phyloP scores from a whole-genome alignment of 1,140 invertebrate species.

The Leptinotarsa texana region DNA sequence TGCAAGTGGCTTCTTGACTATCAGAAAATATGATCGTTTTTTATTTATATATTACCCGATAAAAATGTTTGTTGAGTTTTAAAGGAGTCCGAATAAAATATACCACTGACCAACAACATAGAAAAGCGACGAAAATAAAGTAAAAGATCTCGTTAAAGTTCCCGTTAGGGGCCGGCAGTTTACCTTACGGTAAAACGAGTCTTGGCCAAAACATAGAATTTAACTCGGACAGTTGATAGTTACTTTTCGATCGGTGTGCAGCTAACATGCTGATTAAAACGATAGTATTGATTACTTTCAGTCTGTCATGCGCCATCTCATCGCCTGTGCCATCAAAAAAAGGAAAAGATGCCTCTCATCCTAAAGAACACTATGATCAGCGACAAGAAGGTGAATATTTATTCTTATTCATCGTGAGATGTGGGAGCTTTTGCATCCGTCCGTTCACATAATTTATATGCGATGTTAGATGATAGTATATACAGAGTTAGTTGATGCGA shows the following conservation, averaged over 20 bases:
- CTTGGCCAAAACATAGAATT: constrained; percentile 27
- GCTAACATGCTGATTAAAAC: constrained; percentile 18
- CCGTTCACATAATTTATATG: background rate
- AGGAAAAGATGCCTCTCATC: constrained; percentile 16
- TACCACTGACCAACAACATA: too few species aligned
- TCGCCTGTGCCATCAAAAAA: constrained; percentile 31
- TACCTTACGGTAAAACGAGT: constrained; percentile 26
- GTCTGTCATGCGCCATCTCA: constrained; percentile 23
- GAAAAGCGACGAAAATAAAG: too few species aligned
- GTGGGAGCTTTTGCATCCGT: background rate
- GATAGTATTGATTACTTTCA: constrained; percentile 10
- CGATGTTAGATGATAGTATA: too few species aligned
- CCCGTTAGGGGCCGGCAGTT: constrained; percentile 10
- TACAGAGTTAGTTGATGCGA: too few species aligned
- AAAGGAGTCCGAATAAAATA: too few species aligned
- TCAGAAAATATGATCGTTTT: too few species aligned
- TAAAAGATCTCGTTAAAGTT: background rate
- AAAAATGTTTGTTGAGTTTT: too few species aligned
- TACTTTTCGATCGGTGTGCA: constrained; percentile 24
- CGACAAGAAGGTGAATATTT: constrained; percentile 41
- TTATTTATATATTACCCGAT: too few species aligned
- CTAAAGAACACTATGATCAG: constrained; percentile 42
- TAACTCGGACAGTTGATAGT: constrained; percentile 19
- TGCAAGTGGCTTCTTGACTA: too few species aligned
- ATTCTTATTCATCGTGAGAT: background rate